Evolutionary conservation across 2,113 vertebrate genomes (phyloP), one percentile per base, ranked within the genome.

Genomic region (Ursus arctos): DNA sequence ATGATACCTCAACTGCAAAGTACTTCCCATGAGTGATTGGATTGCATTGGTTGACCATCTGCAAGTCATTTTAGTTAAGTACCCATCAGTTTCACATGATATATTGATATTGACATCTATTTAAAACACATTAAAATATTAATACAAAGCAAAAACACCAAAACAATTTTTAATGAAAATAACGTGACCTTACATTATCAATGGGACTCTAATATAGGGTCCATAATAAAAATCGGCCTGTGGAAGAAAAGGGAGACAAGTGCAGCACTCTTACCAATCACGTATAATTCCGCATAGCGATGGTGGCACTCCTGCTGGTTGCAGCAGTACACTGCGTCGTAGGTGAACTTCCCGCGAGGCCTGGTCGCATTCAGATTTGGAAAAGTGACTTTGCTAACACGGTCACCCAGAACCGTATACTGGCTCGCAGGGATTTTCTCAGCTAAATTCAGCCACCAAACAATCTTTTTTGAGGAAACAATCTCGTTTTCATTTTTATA

Each of bases 211-310:
- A 63, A 40, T 0, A 55, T 4, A 88, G 59, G 19, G 47, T 51
- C 81, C 33, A 22, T 19, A 14, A 63, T 16, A 28, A 79, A 43
- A 55, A 47, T 0, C 2, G 18, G 33, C 19, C 43, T 2, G 24
- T 7, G 24, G 26, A 21, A 80, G 49, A n/a, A 36, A 96, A 36
- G 3, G 36, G 71, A 51, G 13, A 18, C 33, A 31, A 36, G 12
- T 40, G 31, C 22, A 1, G 86, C 31, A 18, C 19, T 77, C 98
- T 99, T 97, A 99, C 99, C 99, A 65, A 99, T 97, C 31, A 99
- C 99, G n/a, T 99, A 99, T n/a, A 99, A 88, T 79, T 99, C 99
- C n/a, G 99, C 99, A 63, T 99, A 99, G 65, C 99, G 98, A 13
- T 98, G 98, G 94, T 97, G 98, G 93, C 99, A 99, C 16, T 98